A percentile compares a stretch with the other conserved stretches of the same genome.
phyloP scores from a whole-genome alignment of 1,140 invertebrate genomes.

The Sitobion miscanthi region DNA sequence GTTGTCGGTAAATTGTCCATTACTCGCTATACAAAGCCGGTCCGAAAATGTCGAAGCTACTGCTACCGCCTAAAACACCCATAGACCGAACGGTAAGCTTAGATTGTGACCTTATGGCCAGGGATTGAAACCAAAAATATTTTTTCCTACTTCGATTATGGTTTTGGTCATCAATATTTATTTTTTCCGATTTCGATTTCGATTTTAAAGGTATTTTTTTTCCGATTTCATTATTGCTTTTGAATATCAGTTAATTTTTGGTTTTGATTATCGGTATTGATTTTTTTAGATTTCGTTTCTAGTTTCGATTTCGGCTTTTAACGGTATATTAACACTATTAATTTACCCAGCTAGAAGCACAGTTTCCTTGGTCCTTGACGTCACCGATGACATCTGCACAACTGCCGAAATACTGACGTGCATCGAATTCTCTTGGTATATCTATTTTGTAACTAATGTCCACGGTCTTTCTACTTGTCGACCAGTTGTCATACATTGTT shows the following conservation, averaged over 20 bases:
- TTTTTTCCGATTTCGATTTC: too few species aligned
- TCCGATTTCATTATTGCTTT: too few species aligned
- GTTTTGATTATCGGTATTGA: too few species aligned
- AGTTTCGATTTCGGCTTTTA: too few species aligned
- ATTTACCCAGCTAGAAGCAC: slow-evolving; percentile 57
- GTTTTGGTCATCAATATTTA: too few species aligned
- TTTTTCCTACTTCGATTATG: too few species aligned
- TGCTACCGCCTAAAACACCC: slow-evolving; percentile 61
- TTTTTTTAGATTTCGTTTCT: too few species aligned
- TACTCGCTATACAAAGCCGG: slow-evolving; percentile 71
- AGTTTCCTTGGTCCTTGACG: slow-evolving; percentile 58
- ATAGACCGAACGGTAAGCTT: neutral
- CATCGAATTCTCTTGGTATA: slow-evolving; percentile 56
- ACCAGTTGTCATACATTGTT: neutral
- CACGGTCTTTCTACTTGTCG: neutral
- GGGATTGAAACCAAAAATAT: too few species aligned
- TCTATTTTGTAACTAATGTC: neutral
- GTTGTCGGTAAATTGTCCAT: slow-evolving; percentile 65
- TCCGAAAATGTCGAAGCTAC: slow-evolving; percentile 69
- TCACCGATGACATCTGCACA: slow-evolving; percentile 52
- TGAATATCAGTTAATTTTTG: too few species aligned
- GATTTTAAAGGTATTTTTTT: too few species aligned
- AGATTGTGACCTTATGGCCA: neutral
- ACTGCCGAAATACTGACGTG: slow-evolving; percentile 40
- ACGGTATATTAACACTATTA: neutral